Evolutionary conservation across 2,888 invertebrate species (phyloP), one percentile per base, ranked within the genome.

Genomic region (Vandiemenella viatica): DNA sequence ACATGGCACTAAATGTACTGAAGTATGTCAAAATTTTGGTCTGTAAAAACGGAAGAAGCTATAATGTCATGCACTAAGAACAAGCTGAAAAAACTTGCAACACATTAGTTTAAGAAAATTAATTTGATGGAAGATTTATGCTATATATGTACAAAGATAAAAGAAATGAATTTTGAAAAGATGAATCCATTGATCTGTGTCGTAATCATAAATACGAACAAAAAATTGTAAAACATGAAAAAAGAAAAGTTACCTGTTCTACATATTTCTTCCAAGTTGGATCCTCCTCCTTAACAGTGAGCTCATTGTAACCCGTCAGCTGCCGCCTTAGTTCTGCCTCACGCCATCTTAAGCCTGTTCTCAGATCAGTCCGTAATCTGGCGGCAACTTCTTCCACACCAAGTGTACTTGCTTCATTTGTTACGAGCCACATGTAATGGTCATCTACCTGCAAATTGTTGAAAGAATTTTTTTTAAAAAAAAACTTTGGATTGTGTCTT

Each of bases 211-310:
- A n/a, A n/a, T n/a, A n/a, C n/a, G n/a, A n/a, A n/a, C n/a, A n/a
- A n/a, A n/a, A n/a, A n/a, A n/a, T n/a, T n/a, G n/a, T n/a, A n/a
- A n/a, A n/a, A n/a, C n/a, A n/a, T n/a, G n/a, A n/a, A n/a, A n/a
- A n/a, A n/a, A n/a, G n/a, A n/a, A n/a, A n/a, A n/a, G n/a, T n/a
- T 58, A 78, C 77, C 68, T 79, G 97, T 71, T 95, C 95, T 57
- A 96, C 75, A 66, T 97, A 98, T 71, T 98, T 98, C 71, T 87
- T 91, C 91, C 95, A 96, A 22, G 92, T 77, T n/a, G 97, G 90
- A 51, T 96, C 96, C 59, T 92, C 88, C 59, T 91, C 87, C 60
- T 84, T 83, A 48, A 95, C 89, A 54, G 84, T 83, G 66, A 98
- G 86, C 71, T 98, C 97, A 73, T 98, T 98, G 63, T 81, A 83